Conservation (phyloP, 53 echinoderm and acorn worm genomes). For the Holothuria scabra region DNA sequence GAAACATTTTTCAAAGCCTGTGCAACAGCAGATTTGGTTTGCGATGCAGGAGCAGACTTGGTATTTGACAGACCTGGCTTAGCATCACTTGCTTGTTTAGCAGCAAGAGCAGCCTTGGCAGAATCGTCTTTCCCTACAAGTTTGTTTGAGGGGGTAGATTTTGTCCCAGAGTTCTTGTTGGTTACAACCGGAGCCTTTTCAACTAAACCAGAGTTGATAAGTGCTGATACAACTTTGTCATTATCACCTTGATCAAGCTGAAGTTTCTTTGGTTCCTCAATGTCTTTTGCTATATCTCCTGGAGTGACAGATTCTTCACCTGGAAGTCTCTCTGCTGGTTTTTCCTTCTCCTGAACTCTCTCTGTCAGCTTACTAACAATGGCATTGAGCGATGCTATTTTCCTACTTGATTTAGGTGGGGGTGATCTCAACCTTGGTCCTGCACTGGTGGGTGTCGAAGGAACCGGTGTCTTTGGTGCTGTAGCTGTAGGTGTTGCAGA, state of each 20-base stretch:
- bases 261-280: slow-evolving; percentile 39
- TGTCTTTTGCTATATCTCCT: slow-evolving; percentile 7
- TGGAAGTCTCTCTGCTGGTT: not conserved
- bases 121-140: slow-evolving; percentile 34
- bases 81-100: not conserved
- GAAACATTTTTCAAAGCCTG: slow-evolving; percentile 34
- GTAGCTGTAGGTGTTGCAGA: slow-evolving; percentile 6
- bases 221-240: slow-evolving; percentile 23
- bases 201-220: slow-evolving; percentile 7
- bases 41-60: slow-evolving; percentile 20
- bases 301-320: slow-evolving; percentile 19
- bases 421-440: slow-evolving; percentile 61
- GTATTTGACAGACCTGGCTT: slow-evolving; percentile 11
- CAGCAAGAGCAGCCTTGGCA: slow-evolving; percentile 3
- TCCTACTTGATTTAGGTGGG: slow-evolving; percentile 44
- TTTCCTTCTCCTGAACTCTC: slow-evolving; percentile 36
- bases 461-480: slow-evolving; percentile 44
- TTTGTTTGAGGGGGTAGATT: not conserved
- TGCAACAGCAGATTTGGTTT: slow-evolving; percentile 36
- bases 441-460: slow-evolving; percentile 58
- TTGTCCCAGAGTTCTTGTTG: slow-evolving; percentile 20
- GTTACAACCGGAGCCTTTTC: slow-evolving; percentile 40
- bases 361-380: slow-evolving; percentile 70
- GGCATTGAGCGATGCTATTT: slow-evolving; percentile 57
- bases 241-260: slow-evolving; percentile 47